Base-by-base conservation (phyloP, 2,888 invertebrate species). In the Ptychoptera contaminata region DNA sequence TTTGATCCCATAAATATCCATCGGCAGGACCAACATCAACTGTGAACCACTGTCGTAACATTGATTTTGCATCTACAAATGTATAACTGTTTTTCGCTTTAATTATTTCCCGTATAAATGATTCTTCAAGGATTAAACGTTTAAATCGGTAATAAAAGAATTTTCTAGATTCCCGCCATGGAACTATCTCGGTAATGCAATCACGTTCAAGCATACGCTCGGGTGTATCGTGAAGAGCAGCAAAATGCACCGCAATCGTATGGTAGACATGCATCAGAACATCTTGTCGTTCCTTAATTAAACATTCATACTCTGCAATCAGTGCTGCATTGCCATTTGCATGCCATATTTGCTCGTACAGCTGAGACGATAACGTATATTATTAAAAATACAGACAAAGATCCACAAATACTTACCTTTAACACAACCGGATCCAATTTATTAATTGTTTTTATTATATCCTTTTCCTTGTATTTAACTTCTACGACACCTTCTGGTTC, bases 401-500 rank as follows among this genome's bases (percentile, higher is more conserved):
- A 3, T 3, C 9, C 2, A 9, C 3, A 14, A 2, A 36, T 16
- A 51, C 53, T 47, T 50, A 63, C 63, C 44, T 48, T 53, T 43
- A 61, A 55, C 16, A 63, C 61, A 8, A 61, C 55, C 9, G 55
- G 52, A 58, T 81, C 81, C 38, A 76, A 65, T 14, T 96, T 72
- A 56, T 87, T 77, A 77, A 97, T 96, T 0, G 90, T 79, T 64
- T 93, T 94, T 32, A 88, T 55, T 23, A 94, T 72, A 60, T 98
- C 97, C 51, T 91, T 84, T 55, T 79, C 77, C 46, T 92, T 79
- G 72, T 82, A 99, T 65, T 97, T 97, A 51, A 99, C 97, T 67
- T 98, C 97, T 0, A 98, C 96, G 31, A 90, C 90, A 34, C 93
- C 93, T 61, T 93, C 93, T 0, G 98, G 85, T 67, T 99, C 98